Evolutionary conservation across 1,140 invertebrate genomes (phyloP).

Genomic region (Bombus confusus): DNA sequence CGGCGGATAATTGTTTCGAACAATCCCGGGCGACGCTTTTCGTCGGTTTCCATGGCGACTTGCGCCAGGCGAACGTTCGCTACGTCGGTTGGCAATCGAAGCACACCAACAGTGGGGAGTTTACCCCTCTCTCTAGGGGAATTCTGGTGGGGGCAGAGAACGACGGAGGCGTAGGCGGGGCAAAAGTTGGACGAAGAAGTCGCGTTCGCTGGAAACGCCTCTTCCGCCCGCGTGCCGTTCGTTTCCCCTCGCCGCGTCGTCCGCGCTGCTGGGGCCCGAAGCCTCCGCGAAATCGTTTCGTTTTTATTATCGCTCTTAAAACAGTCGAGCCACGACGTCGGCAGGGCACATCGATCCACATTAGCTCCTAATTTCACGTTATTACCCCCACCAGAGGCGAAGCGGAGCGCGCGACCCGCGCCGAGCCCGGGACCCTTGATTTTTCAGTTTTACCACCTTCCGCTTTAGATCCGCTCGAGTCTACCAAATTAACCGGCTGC

Average conservation of each 20-base stretch:
- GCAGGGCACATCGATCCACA: slow-evolving; percentile 78
- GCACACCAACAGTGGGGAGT: slow-evolving; percentile 42
- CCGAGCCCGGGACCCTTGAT: slow-evolving; percentile 61
- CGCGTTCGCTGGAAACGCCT: slow-evolving; percentile 63
- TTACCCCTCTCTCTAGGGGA: slow-evolving; percentile 53
- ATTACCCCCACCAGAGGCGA: slow-evolving; percentile 68
- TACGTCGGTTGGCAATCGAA: slow-evolving; percentile 64
- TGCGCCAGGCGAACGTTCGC: slow-evolving; percentile 57
- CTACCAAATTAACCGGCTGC: slow-evolving; percentile 21
- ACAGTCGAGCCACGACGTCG: slow-evolving; percentile 71
- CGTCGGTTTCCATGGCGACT: slow-evolving; percentile 77
- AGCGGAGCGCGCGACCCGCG: slow-evolving; percentile 29
- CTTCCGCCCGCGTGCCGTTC: slow-evolving; percentile 47
- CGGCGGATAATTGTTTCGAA: slow-evolving; percentile 83
- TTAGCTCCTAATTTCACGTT: slow-evolving; percentile 81
- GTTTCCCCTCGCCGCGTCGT: slow-evolving; percentile 38
- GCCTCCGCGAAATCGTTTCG: slow-evolving; percentile 75
- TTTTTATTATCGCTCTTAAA: slow-evolving; percentile 81
- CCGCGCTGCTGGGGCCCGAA: slow-evolving; percentile 2
- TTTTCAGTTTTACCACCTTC: slow-evolving; percentile 74
- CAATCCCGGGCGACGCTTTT: slow-evolving; percentile 78
- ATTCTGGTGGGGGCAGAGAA: slow-evolving; percentile 49
- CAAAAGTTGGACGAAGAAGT: slow-evolving; percentile 69
- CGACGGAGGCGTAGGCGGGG: slow-evolving; percentile 70
- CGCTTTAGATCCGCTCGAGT: slow-evolving; percentile 34